Conservation (phyloP, 2,113 vertebrate species). For the Todiramphus saurophagus region DNA sequence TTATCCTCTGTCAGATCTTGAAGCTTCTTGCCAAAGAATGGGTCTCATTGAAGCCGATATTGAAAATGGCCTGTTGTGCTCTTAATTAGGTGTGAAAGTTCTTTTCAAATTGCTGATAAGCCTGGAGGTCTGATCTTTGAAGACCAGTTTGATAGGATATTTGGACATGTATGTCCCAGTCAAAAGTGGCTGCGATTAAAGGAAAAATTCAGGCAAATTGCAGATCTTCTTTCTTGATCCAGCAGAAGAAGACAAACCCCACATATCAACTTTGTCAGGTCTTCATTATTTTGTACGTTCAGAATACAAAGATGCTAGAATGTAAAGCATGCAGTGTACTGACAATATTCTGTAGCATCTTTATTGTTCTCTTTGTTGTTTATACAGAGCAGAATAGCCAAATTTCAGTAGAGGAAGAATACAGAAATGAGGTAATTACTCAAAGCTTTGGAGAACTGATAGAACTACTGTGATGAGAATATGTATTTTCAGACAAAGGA, state of each 20-base stretch:
- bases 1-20: background rate
- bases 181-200: background rate
- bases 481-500: background rate
- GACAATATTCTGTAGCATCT: background rate
- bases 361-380: background rate
- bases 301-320: background rate
- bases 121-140: background rate
- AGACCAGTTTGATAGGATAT: background rate
- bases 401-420: background rate
- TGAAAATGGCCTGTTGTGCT: background rate
- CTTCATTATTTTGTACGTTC: background rate
- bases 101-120: background rate
- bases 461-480: background rate
- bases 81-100: background rate
- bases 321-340: background rate
- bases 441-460: background rate
- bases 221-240: background rate
- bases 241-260: background rate
- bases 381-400: background rate
- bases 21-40: background rate
- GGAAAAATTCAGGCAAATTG: background rate
- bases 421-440: background rate
- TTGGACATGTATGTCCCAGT: background rate
- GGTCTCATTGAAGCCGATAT: background rate
- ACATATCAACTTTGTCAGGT: background rate